Base-by-base conservation (phyloP, 2,797 vertebrate genomes). In the Gymnocypris eckloni region DNA sequence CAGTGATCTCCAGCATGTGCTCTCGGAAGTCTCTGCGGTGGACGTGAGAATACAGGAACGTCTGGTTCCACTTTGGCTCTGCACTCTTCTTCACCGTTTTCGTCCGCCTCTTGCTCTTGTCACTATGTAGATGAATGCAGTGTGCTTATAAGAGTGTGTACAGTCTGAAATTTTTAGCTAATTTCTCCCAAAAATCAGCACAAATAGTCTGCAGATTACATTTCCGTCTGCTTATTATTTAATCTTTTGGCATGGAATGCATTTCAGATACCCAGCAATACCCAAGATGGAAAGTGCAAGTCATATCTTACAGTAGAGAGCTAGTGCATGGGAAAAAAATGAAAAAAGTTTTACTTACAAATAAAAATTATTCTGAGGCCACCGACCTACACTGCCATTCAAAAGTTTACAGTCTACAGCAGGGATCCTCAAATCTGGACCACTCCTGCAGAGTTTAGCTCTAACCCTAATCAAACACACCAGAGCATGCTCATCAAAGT, bases 11-110 rank as follows among this genome's bases (percentile, higher is more conserved):
- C 92, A 97, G 93, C 96, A 97, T 97, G 90, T 96, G 93, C 88
- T 97, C 96, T 93, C 96, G 94, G 93, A 97, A 97, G 92, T 97
- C 96, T 94, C 96, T 94, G 89, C 96, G 96, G 91, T 97, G 96
- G 25, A 97, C 95, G 54, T 97, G 96, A 6, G 96, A 96, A 93
- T 97, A 97, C 89, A 97, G 94, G 93, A 97, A 97, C 20, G 96
- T 96, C 92, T 97, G 96, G 89, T 97, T 97, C 96, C 96, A 97
- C 92, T 97, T 96, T 83, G 96, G 96, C 89, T 97, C 96, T 90
- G 95, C 93, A 82, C 94, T 94, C 95, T 96, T 97, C 94, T 97
- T 97, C 91, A 97, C 96, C 37, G 96, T 97, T 94, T 97, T 97
- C 86, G 96, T 97, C 92, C 96, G 96, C 85, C 96, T 94, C 91